Conservation (phyloP, 2,797 vertebrate species). For the Pteronotus mesoamericanus region DNA sequence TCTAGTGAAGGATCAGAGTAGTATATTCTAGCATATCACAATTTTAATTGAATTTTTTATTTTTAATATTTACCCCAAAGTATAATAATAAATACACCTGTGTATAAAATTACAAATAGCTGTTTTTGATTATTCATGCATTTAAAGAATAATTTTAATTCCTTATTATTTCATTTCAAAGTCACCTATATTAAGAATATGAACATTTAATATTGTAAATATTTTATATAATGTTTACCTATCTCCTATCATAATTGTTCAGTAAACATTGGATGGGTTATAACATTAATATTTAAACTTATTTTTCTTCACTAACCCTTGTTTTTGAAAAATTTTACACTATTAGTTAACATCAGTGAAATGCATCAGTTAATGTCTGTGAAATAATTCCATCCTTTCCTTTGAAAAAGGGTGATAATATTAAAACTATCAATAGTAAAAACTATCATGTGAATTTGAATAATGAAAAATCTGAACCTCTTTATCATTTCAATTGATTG, state of each 20-base stretch:
- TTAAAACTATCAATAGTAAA: not conserved
- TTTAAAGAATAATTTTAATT: constrained; percentile 43
- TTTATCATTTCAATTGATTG: not conserved
- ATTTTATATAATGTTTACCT: not conserved
- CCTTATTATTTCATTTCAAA: not conserved
- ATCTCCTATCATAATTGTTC: not conserved
- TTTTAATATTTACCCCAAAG: constrained; percentile 16
- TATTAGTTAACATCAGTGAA: not conserved
- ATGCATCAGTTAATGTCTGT: not conserved
- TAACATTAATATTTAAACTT: constrained; percentile 10
- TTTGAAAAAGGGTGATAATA: constrained; percentile 21
- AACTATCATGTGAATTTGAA: not conserved
- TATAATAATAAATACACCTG: constrained; percentile 20
- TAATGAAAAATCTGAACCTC: constrained; percentile 26
- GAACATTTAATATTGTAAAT: constrained; percentile 23
- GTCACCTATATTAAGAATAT: not conserved
- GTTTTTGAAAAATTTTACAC: constrained; percentile 17
- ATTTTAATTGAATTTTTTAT: constrained; percentile 24
- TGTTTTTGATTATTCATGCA: not conserved
- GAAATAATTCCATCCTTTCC: constrained; percentile 18
- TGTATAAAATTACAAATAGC: constrained; percentile 38
- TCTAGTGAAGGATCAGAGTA: constrained; percentile 13
- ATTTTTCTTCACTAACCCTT: constrained; percentile 1
- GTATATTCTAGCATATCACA: not conserved
- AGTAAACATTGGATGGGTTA: not conserved